Percentiles rank a stretch among this genome's conserved stretches.
These are phyloP conservation scores for Odontocerum albicorne DNA, from an alignment of 2,888 invertebrate genomes.

Conservation along the genomic window DNA sequence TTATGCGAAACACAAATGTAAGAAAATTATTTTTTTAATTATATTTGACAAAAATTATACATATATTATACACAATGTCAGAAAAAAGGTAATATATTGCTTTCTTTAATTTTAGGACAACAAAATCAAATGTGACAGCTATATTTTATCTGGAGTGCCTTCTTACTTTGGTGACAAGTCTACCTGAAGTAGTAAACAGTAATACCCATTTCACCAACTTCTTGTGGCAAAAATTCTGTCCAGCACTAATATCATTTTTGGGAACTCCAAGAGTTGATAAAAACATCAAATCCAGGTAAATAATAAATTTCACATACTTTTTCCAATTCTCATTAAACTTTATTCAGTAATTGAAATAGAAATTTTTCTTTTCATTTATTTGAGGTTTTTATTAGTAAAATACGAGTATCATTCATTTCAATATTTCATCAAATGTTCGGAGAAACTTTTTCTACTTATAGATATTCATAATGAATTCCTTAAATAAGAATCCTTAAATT, in stretches of 20 bases:
- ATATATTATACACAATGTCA: background rate
- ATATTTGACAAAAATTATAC: background rate
- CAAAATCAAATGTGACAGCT: conserved; percentile 65
- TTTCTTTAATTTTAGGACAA: conserved; percentile 50
- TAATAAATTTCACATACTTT: conserved; percentile 24
- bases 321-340: background rate
- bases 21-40: conserved; percentile 39
- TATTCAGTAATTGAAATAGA: background rate
- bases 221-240: conserved; percentile 91
- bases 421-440: background rate
- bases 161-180: conserved; percentile 78
- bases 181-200: conserved; percentile 80
- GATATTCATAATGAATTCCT: too few species aligned
- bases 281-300: conserved; percentile 70
- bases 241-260: conserved; percentile 82
- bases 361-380: background rate
- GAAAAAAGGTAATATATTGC: background rate
- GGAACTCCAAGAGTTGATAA: conserved; percentile 86
- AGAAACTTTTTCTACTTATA: too few species aligned
- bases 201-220: conserved; percentile 87
- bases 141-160: conserved; percentile 86
- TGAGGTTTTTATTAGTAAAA: background rate
- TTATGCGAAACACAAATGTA: conserved; percentile 80
- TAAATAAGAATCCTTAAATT: too few species aligned
- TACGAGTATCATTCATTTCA: background rate